These are phyloP conservation scores for Serilophus lunatus DNA, from an alignment of 2,113 vertebrate species.

Conservation along the genomic window DNA sequence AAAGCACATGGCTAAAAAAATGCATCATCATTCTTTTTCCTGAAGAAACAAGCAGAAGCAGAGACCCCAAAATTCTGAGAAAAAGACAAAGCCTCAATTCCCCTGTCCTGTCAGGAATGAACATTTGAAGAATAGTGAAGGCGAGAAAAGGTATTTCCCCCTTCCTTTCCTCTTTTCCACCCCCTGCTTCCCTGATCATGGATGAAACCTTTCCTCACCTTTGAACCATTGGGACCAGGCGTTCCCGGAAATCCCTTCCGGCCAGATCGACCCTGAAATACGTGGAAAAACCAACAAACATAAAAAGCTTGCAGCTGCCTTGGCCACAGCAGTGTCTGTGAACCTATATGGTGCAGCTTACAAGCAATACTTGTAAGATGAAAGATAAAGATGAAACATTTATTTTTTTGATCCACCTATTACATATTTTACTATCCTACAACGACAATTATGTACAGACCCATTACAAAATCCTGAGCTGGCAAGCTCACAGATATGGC, in stretches of 20 bases:
- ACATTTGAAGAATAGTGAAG: neutral
- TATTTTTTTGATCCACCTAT: neutral
- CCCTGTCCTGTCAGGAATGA: neutral
- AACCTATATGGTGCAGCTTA: neutral
- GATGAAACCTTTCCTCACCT: conserved; percentile 75
- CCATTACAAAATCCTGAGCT: neutral
- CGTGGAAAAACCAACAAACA: neutral
- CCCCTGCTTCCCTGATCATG: neutral
- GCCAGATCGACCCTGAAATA: conserved; percentile 87
- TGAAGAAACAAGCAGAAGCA: conserved; percentile 14
- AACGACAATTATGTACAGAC: neutral
- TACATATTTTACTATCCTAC: neutral
- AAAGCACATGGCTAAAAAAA: neutral
- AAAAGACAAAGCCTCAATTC: neutral
- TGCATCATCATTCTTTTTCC: neutral
- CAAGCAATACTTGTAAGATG: neutral
- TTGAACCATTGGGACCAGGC: conserved; percentile 83
- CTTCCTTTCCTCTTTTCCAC: neutral
- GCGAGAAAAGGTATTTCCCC: neutral
- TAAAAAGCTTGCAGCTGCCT: neutral
- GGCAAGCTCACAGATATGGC: neutral
- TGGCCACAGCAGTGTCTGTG: neutral
- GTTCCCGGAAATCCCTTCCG: conserved; percentile 89
- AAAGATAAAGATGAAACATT: neutral
- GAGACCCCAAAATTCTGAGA: neutral